Base-by-base conservation (phyloP, 2,113 vertebrate species). In the Cavia aperea region DNA sequence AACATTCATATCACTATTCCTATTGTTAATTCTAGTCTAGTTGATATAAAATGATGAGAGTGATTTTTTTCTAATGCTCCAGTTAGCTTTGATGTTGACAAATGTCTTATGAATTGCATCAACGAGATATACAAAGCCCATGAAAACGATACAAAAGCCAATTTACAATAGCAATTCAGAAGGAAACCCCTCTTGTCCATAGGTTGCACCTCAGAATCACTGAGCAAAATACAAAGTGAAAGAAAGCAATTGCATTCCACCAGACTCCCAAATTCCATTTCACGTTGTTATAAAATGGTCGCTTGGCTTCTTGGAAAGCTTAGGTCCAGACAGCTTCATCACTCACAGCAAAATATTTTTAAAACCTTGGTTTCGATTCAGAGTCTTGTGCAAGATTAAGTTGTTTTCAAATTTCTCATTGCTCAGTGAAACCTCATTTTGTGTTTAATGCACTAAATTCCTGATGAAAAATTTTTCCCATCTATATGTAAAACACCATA, bases 311-410 rank as follows among this genome's bases (percentile, higher is more conserved):
- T 92, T 95, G 49, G 93, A 89, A 96, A 96, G 93, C 91, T 86
- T 82, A 60, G 90, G 92, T 87, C 93, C 92, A 93, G 90, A 90
- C 85, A 96, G 75, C 84, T 94, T 95, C 75, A 92, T 95, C 72
- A 89, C 89, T 96, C 89, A 96, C 86, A 82, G 75, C 58, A 95
- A 89, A 94, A 78, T 39, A 66, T 87, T 90, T 81, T 88, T 88
- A 79, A 95, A 91, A 90, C 14, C 62, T 88, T 93, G 21, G 65
- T 95, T 96, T 97, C 62, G 51, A 93, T 96, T 95, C 89, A 96
- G 93, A 95, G 23, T 93, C 81, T 73, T 75, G 39, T 56, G 88
- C 77, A 75, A 86, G 81, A 90, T 68, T 70, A 95, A 85, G 79
- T 93, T 92, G 92, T 89, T 96, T 82, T 79, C 78, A 81, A 9